Evolutionary conservation across 2,888 invertebrate species (phyloP), one percentile per base, ranked within the genome.

Genomic region (Erannis defoliaria): DNA sequence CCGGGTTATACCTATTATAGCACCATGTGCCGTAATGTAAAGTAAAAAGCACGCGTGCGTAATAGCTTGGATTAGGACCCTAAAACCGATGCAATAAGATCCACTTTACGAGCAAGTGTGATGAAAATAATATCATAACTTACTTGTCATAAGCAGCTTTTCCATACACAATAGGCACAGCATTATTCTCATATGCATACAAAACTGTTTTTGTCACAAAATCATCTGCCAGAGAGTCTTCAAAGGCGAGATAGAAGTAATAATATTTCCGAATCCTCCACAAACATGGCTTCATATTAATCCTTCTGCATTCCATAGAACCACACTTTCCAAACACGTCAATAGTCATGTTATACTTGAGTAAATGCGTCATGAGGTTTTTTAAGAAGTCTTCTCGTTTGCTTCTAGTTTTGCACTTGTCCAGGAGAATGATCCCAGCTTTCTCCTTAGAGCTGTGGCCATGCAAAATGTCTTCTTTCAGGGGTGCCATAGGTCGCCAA

Each of bases 171-270:
- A 96, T 93, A 0, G 96, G 96, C 3, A 96, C 88, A 9, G 95
- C 91, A 76, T 94, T 91, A 81, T 94, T 94, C 57, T 94, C 89
- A 68, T 92, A 87, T 0, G 88, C 89, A 68, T 89, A 85, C 77
- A 94, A 94, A 67, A 96, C 94, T 72, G 94, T 65, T 14, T 74
- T 68, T 0, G 87, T 88, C 0, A 89, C 65, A 65, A 74, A 90
- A 68, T 88, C 88, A 93, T 77, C 78, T 69, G 96, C 95, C 62
- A 96, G 87, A 10, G 96, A 95, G 80, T 96, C 96, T 82, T 96
- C 96, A 74, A 96, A 94, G 0, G 94, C 94, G 42, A 96, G 81
- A 73, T 96, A 96, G 78, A 96, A 96, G 76, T 94, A 96, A 79
- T 96, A 96, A 55, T 94, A 88, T 45, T 88, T 87, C 70, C 89